These are phyloP conservation scores for Microcaecilia unicolor DNA, from an alignment of 2,797 vertebrate genomes.

Conservation along the genomic window DNA sequence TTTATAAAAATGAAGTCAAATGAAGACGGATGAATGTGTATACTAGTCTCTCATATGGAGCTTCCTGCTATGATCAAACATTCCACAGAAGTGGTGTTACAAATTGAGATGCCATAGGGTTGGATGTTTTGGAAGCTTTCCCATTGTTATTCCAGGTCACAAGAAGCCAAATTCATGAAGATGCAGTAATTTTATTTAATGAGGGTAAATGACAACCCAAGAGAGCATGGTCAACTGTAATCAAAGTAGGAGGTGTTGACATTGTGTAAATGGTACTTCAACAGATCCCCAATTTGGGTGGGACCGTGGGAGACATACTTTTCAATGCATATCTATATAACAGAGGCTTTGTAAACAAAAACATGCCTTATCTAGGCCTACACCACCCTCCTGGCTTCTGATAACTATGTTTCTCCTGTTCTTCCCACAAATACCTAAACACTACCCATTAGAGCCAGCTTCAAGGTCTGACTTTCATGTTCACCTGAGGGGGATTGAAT, in stretches of 20 bases:
- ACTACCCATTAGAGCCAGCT: background rate
- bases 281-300: background rate
- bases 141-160: background rate
- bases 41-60: no score
- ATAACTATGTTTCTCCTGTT: background rate
- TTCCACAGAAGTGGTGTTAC: no score
- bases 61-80: no score
- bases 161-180: background rate
- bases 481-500: background rate
- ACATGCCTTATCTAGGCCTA: background rate
- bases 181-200: background rate
- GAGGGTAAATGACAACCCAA: background rate
- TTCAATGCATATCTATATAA: background rate
- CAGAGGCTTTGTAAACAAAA: background rate
- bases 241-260: background rate
- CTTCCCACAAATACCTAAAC: slow-evolving; percentile 1
- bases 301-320: slow-evolving; percentile 2
- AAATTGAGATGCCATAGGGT: no score
- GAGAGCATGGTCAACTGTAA: background rate
- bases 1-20: no score
- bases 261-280: background rate
- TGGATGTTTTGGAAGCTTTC: background rate
- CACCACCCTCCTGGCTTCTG: background rate
- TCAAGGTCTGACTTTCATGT: slow-evolving; percentile 1
- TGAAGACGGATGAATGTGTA: no score